A percentile compares a stretch with the other conserved stretches of the same genome.
phyloP scores from a whole-genome alignment of 1,140 invertebrate genomes.

The Brachionus asplanchnoidis region DNA sequence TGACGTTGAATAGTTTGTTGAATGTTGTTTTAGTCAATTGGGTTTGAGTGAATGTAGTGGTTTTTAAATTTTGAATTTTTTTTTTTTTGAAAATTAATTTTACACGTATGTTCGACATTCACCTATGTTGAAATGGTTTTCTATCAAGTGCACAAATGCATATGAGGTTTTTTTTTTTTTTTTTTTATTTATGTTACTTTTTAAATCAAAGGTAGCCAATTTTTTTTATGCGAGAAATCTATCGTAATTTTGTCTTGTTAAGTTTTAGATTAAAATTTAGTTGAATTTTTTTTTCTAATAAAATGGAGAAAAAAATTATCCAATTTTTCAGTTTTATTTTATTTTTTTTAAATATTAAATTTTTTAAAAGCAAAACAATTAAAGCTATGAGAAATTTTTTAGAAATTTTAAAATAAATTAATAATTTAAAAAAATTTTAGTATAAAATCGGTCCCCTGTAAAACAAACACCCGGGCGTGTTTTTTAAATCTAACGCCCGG shows the following conservation, averaged over 20 bases:
- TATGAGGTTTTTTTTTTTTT: neutral
- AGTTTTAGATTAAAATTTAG: neutral
- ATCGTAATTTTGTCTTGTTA: neutral
- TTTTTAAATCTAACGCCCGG: no score
- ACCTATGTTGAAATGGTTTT: neutral
- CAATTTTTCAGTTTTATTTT: no score
- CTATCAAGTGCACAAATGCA: no score
- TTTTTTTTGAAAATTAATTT: conserved; percentile 11
- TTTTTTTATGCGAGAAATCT: neutral
- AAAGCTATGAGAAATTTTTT: no score
- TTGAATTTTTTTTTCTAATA: neutral
- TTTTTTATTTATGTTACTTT: neutral
- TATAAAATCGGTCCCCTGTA: no score
- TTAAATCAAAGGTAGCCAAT: neutral
- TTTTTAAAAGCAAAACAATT: no score
- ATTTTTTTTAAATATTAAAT: no score
- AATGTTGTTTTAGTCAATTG: neutral
- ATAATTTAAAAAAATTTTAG: no score
- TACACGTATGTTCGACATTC: conserved; percentile 32
- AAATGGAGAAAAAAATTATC: neutral
- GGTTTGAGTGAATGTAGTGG: neutral
- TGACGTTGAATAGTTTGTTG: neutral
- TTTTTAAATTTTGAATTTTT: conserved; percentile 16
- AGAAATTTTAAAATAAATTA: no score
- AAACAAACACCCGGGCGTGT: no score